phyloP scores from a whole-genome alignment of 2,113 vertebrate species.

The Otolemur garnettii region DNA sequence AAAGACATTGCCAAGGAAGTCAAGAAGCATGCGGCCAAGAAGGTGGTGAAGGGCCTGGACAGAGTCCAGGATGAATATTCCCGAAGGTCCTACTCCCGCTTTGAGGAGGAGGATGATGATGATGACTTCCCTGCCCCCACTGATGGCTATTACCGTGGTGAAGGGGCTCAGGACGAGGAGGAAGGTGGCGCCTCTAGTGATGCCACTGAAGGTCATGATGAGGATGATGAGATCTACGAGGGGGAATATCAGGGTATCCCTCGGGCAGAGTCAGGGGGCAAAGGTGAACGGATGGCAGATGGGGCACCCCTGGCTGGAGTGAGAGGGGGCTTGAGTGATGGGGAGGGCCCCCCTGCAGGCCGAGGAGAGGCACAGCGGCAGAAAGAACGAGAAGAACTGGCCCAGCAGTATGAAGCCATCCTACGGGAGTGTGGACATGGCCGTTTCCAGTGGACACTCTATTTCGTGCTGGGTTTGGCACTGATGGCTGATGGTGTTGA shows the following conservation, averaged over 20 bases:
- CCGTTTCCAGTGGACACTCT: constrained; percentile 98
- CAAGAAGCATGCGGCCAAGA: constrained; percentile 95
- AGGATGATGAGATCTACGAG: constrained; percentile 98
- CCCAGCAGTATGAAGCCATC: constrained; percentile 97
- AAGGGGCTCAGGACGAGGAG: constrained; percentile 91
- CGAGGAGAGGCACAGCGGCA: constrained; percentile 73
- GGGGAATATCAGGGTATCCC: constrained; percentile 99
- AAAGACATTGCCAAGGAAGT: constrained; percentile 98
- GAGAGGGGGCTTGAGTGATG: constrained; percentile 78
- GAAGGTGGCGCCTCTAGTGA: constrained; percentile 96
- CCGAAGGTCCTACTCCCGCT: constrained; percentile 95
- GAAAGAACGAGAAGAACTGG: constrained; percentile 96
- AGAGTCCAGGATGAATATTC: constrained; percentile 95
- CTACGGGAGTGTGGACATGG: constrained; percentile 98
- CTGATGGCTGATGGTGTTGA: constrained; percentile 98
- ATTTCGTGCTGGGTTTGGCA: constrained; percentile 97
- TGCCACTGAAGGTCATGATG: constrained; percentile 97
- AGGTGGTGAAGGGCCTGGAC: constrained; percentile 94
- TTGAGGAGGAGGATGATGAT: constrained; percentile 95
- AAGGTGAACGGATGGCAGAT: constrained; percentile 82
- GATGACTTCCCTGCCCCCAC: constrained; percentile 91
- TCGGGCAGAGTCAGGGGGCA: constrained; percentile 91
- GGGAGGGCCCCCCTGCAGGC: constrained; percentile 64
- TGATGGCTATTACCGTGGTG: constrained; percentile 89
- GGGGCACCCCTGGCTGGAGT: constrained; percentile 78